Evolutionary conservation across 2,113 vertebrate species (phyloP).

Genomic region (Ovis canadensis): DNA sequence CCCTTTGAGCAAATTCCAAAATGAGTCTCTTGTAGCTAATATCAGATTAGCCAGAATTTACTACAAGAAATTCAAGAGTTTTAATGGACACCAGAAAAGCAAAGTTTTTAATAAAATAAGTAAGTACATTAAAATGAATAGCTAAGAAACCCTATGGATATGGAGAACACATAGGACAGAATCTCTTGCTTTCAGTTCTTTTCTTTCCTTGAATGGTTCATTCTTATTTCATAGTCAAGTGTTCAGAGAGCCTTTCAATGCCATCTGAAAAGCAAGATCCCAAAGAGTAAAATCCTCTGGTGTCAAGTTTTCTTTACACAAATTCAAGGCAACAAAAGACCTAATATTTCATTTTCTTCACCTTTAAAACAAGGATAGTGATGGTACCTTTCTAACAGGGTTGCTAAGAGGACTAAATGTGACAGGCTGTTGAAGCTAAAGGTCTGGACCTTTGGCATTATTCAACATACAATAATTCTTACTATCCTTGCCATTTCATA

Average conservation of each 20-base stretch:
- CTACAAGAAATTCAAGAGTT: neutral
- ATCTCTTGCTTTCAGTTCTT: neutral
- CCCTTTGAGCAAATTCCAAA: neutral
- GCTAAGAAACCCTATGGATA: neutral
- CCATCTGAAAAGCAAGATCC: neutral
- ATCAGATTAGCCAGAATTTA: neutral
- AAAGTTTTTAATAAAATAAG: neutral
- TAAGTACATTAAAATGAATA: neutral
- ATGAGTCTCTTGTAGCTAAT: neutral
- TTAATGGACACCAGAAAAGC: neutral
- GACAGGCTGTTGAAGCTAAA: neutral
- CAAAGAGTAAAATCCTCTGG: neutral
- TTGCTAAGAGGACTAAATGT: neutral
- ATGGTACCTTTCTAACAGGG: neutral
- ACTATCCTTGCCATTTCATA: neutral
- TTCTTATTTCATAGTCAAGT: neutral
- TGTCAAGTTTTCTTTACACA: neutral
- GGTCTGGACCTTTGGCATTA: neutral
- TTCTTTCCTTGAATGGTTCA: neutral
- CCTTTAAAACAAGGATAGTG: neutral
- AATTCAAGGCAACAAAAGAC: neutral
- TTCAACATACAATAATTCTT: rapidly evolving
- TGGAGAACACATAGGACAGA: neutral
- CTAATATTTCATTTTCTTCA: neutral
- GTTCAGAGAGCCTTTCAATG: neutral